These are phyloP conservation scores for Scortum barcoo DNA, from an alignment of 2,113 vertebrate species.

Conservation along the genomic window DNA sequence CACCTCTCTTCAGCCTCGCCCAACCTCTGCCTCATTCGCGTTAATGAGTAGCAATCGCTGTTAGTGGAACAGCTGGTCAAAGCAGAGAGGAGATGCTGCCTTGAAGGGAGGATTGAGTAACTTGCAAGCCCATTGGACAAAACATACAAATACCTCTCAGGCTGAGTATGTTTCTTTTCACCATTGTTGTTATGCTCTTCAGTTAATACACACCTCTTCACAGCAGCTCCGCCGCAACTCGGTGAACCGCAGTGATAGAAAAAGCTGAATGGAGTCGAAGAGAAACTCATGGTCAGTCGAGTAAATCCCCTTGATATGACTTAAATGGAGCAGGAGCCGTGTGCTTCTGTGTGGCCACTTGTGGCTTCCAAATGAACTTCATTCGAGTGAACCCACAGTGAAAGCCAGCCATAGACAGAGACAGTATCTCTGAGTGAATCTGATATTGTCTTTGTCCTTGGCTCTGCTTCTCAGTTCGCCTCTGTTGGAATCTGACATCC, in stretches of 20 bases:
- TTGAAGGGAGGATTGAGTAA: constrained; percentile 62
- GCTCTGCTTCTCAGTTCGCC: constrained; percentile 29
- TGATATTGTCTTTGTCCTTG: constrained; percentile 60
- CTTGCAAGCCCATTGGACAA: constrained; percentile 49
- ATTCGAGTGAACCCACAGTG: constrained; percentile 27
- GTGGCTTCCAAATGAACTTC: constrained; percentile 56
- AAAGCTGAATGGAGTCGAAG: constrained; percentile 40
- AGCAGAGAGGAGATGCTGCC: constrained; percentile 51
- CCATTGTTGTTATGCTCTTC: constrained; percentile 52
- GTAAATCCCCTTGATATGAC: constrained; percentile 60
- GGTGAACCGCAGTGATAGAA: constrained; percentile 52
- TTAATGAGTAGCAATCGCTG: constrained; percentile 82
- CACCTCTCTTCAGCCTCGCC: constrained; percentile 55
- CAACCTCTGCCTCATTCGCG: constrained; percentile 46
- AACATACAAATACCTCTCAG: constrained; percentile 55
- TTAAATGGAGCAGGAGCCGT: constrained; percentile 49
- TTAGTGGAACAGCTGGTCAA: constrained; percentile 79
- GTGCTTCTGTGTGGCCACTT: constrained; percentile 61
- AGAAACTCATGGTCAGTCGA: constrained; percentile 44
- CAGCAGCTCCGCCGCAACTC: constrained; percentile 53
- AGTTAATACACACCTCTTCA: constrained; percentile 61
- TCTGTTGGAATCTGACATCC: constrained; percentile 45
- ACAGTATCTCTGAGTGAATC: constrained; percentile 43
- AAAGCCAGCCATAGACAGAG: constrained; percentile 21
- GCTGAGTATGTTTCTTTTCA: constrained; percentile 26